A percentile compares a stretch with the other conserved stretches of the same genome.
Conservation (phyloP, 2,888 invertebrate genomes). For the Atherix ibis region DNA sequence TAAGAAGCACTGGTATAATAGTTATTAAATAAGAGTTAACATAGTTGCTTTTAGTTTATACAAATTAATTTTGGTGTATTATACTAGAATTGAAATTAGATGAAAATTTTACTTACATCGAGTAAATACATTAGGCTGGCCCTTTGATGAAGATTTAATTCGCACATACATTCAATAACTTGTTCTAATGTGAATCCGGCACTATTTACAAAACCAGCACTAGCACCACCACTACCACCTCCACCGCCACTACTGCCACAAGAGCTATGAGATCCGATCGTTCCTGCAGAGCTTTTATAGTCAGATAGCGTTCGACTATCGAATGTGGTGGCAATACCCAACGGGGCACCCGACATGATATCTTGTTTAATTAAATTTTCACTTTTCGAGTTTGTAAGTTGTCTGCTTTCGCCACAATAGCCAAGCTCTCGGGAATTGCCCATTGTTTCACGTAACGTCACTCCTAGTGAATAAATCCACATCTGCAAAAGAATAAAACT, state of each 20-base stretch:
- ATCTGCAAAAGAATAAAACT: conserved; percentile 40
- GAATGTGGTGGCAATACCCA: neutral
- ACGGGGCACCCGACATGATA: conserved; percentile 5
- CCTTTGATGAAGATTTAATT: conserved; percentile 35
- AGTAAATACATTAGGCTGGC: conserved; percentile 44
- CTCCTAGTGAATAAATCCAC: conserved; percentile 44
- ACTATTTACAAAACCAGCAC: neutral
- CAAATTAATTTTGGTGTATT: too few species aligned
- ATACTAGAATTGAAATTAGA: too few species aligned
- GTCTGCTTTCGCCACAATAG: neutral
- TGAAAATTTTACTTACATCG: conserved; percentile 44
- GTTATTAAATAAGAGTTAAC: too few species aligned
- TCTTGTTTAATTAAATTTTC: conserved; percentile 5
- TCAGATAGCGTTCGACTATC: neutral
- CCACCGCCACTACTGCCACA: neutral
- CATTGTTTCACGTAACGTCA: conserved; percentile 27
- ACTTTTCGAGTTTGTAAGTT: neutral
- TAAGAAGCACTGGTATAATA: too few species aligned
- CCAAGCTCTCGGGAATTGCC: conserved; percentile 1
- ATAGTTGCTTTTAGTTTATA: too few species aligned
- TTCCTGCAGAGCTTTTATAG: too few species aligned
- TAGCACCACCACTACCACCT: neutral
- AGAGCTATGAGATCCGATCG: too few species aligned
- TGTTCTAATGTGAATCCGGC: conserved; percentile 9
- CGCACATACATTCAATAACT: conserved; percentile 32